Conservation (phyloP, 2,888 invertebrate species). For the Marronus borbonicus region DNA sequence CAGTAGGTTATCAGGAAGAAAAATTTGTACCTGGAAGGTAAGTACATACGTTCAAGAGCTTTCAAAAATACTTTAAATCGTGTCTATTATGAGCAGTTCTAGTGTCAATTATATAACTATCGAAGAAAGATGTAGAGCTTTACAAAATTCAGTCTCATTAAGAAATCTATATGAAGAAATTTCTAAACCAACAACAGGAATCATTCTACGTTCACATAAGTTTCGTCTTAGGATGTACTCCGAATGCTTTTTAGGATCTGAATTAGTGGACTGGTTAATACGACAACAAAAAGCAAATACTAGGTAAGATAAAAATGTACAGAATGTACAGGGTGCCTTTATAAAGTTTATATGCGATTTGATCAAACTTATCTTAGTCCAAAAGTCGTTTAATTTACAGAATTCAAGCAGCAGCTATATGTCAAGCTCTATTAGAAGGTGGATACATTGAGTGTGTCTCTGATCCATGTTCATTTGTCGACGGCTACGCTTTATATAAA, state of each 20-base stretch:
- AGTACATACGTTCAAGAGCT: constrained; percentile 1
- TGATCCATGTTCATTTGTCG: constrained; percentile 72
- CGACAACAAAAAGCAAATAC: constrained; percentile 83
- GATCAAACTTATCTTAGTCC: no score
- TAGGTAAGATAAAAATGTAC: constrained; percentile 72
- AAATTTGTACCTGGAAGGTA: constrained; percentile 76
- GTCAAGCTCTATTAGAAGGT: constrained; percentile 84
- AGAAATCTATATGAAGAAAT: constrained; percentile 78
- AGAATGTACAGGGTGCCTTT: neutral
- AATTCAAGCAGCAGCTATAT: constrained; percentile 83
- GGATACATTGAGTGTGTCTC: constrained; percentile 81
- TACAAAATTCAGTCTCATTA: constrained; percentile 76
- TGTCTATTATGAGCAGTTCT: constrained; percentile 61
- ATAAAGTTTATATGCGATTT: neutral
- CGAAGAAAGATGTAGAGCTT: constrained; percentile 72
- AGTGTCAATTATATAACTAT: constrained; percentile 69
- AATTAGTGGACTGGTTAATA: constrained; percentile 88
- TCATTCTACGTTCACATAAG: constrained; percentile 76
- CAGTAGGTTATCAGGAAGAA: constrained; percentile 85
- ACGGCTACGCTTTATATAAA: constrained; percentile 71
- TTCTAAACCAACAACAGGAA: constrained; percentile 70
- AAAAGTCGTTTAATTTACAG: constrained; percentile 66
- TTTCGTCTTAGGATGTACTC: constrained; percentile 82
- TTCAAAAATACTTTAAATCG: constrained; percentile 7
- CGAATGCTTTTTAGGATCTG: constrained; percentile 84